Evolutionary conservation across 1,140 invertebrate genomes (phyloP).

Genomic region (Ceratina japonica): DNA sequence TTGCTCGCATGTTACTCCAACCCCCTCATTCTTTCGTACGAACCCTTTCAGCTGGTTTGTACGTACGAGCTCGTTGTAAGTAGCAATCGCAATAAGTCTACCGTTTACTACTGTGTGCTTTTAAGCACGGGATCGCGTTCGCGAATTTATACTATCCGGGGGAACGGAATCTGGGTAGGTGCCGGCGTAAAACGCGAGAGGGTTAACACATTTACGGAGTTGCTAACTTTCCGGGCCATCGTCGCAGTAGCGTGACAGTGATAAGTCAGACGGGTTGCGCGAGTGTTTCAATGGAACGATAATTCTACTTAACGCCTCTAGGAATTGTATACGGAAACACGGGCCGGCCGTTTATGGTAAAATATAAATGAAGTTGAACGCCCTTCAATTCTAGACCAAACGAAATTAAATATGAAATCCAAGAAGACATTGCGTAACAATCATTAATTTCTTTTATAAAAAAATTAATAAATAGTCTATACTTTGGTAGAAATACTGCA

Average conservation of each 20-base stretch:
- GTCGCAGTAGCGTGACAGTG: background rate
- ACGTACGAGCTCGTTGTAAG: slow-evolving; percentile 11
- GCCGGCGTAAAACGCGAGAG: background rate
- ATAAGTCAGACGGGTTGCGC: background rate
- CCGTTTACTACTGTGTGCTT: slow-evolving; percentile 27
- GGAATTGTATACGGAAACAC: no score
- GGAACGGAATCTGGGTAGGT: slow-evolving; percentile 3
- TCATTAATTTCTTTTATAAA: no score
- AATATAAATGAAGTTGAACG: no score
- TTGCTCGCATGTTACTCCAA: no score
- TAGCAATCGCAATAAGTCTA: slow-evolving; percentile 48
- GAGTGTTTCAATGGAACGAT: background rate
- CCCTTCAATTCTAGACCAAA: no score
- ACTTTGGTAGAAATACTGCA: no score
- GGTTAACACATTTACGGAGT: background rate
- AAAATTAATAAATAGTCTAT: no score
- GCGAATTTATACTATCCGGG: slow-evolving; percentile 7
- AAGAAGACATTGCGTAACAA: no score
- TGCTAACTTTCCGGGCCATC: background rate
- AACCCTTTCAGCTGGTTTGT: slow-evolving; percentile 26
- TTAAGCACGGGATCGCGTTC: background rate
- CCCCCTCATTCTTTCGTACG: slow-evolving; percentile 1
- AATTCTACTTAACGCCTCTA: background rate
- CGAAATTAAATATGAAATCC: no score
- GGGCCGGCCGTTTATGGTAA: no score